Evolutionary conservation across 2,113 vertebrate genomes (phyloP), one percentile per base, ranked within the genome.

Genomic region (Grammomys dolichurus): DNA sequence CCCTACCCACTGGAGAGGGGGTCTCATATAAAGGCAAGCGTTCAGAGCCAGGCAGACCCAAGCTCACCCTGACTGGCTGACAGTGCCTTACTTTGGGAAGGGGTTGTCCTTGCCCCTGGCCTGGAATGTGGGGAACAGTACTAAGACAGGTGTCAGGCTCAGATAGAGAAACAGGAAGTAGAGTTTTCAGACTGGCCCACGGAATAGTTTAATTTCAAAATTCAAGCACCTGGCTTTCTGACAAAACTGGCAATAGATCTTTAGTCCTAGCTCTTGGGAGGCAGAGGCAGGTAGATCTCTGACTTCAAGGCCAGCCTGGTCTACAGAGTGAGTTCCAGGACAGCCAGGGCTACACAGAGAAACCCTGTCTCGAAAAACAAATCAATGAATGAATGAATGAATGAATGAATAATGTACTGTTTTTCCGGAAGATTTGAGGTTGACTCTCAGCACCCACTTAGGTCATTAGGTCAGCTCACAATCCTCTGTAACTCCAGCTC

Each of bases 161-260:
- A 73, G 13, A 26, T 48, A 46, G 80, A 60, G 89, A 92, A 90
- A 80, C 2, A 12, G 60, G 36, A 72, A 65, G 78, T 20, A 65
- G 65, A 90, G 36, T 81, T 84, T 77, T 46, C 67, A 89, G 76
- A 80, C 54, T 78, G 91, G 77, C 26, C 77, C 8, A 13, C 7
- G 72, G 54, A 31, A 0, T 91, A 67, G 40, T 77, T 91, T 69
- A 36, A 89, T 91, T 82, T 19, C 87, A 75, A 95, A 96, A 81
- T 85, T 46, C 22, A 81, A 72, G 76, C 86, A 67, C 77, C 58
- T 56, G 17, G 36, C 36, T 73, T 89, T 80, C 65, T 65, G 56
- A 73, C 11, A 51, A 69, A 73, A 40, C 48, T 69, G 67, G 67
- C 13, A 69, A 69, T 33, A 16, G 67, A 33, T 13, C 31, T 69